Percentiles rank a stretch among this genome's conserved stretches.
These are phyloP conservation scores for Drosophila greeni DNA, from an alignment of 2,888 invertebrate genomes.

Conservation along the genomic window DNA sequence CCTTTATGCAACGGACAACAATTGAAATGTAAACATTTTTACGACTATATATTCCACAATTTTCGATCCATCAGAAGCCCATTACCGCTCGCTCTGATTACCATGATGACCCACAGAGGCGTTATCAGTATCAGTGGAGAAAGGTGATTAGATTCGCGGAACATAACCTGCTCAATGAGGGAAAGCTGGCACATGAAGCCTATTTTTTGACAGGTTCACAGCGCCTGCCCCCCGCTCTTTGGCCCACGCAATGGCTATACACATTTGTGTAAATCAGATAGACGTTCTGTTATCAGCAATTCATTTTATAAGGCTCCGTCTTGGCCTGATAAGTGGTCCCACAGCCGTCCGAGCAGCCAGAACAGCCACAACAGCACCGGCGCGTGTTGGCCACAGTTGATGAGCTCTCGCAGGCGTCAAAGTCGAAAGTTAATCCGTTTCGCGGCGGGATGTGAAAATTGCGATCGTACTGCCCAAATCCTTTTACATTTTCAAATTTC, in stretches of 20 bases:
- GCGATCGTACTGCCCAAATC: slow-evolving; percentile 1
- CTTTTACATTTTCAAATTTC: slow-evolving; percentile 26
- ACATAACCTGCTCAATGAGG: slow-evolving; percentile 42
- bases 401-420: slow-evolving; percentile 24
- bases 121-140: slow-evolving; percentile 32
- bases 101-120: slow-evolving; percentile 30
- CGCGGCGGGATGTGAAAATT: slow-evolving; percentile 49
- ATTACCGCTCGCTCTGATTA: slow-evolving; percentile 28
- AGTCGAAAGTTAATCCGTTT: slow-evolving; percentile 23
- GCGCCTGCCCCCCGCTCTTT: slow-evolving; percentile 3
- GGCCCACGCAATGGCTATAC: slow-evolving; percentile 23
- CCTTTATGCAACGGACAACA: slow-evolving; percentile 9
- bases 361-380: slow-evolving; percentile 46
- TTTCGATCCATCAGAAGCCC: slow-evolving; percentile 5
- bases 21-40: slow-evolving; percentile 32
- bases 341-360: slow-evolving; percentile 28
- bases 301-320: slow-evolving; percentile 52
- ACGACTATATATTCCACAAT: slow-evolving; percentile 11
- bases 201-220: slow-evolving; percentile 20
- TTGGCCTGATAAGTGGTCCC: slow-evolving; percentile 55
- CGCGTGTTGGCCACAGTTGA: slow-evolving; percentile 53
- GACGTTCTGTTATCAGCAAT: slow-evolving; percentile 56
- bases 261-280: slow-evolving; percentile 49
- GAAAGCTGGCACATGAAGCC: not conserved
- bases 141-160: slow-evolving; percentile 35